These are phyloP conservation scores for Hippocampus mohnikei DNA, from an alignment of 2,113 vertebrate genomes.

Conservation along the genomic window DNA sequence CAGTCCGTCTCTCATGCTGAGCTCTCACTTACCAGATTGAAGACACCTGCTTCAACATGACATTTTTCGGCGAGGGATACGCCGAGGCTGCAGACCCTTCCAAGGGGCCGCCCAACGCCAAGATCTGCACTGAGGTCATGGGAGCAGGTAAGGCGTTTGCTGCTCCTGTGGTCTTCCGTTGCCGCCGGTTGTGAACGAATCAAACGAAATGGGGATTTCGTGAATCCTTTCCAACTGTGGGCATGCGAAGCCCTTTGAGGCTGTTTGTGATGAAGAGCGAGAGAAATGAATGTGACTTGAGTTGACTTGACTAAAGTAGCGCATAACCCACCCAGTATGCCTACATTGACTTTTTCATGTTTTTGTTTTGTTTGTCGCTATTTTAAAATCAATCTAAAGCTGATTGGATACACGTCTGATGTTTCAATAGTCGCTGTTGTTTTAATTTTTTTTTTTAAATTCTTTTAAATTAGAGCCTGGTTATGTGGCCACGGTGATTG, in stretches of 20 bases:
- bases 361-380: not conserved
- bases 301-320: too few relatives aligned
- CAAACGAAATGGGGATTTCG: not conserved
- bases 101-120: conserved; percentile 73
- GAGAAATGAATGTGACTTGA: too few relatives aligned
- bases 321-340: too few relatives aligned
- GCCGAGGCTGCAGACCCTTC: conserved; percentile 66
- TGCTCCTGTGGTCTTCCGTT: not conserved
- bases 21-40: conserved; percentile 71
- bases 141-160: conserved; percentile 75
- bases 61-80: conserved; percentile 84
- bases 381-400: not conserved
- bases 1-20: not conserved
- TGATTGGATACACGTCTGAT: not conserved
- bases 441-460: not conserved
- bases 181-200: not conserved
- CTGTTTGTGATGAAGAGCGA: too few relatives aligned
- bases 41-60: conserved; percentile 78
- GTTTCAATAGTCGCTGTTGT: not conserved
- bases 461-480: conserved; percentile 70
- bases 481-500: conserved; percentile 79
- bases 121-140: conserved; percentile 82
- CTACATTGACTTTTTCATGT: not conserved
- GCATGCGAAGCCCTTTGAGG: too few relatives aligned
- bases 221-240: too few relatives aligned